A percentile compares a stretch with the other conserved stretches of the same genome.
Conservation (phyloP, 2,797 vertebrate species). For the Argentina silus region DNA sequence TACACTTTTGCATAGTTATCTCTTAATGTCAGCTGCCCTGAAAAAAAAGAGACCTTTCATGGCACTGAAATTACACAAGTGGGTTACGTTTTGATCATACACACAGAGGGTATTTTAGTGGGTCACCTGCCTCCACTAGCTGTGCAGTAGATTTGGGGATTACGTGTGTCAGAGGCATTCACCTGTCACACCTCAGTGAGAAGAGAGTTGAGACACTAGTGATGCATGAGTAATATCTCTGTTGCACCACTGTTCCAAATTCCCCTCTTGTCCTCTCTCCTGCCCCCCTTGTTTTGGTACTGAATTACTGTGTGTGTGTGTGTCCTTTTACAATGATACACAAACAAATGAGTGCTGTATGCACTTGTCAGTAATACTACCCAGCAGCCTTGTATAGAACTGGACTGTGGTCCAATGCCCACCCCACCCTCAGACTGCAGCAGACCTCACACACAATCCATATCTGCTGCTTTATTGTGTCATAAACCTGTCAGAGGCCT, state of each 20-base stretch:
- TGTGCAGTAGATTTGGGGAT: not conserved
- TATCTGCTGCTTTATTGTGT: conserved; percentile 36
- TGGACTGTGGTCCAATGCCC: conserved; percentile 12
- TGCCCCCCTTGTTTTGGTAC: not conserved
- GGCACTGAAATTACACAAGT: conserved; percentile 38
- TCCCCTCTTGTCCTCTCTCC: conserved; percentile 1
- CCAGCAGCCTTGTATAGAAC: not conserved
- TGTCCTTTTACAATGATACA: not conserved
- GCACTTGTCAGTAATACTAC: not conserved
- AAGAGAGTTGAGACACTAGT: conserved; percentile 40
- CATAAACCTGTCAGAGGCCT: conserved; percentile 48
- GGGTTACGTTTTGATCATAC: conserved; percentile 25
- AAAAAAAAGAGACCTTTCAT: conserved; percentile 19
- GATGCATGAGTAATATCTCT: no score
- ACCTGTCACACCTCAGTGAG: conserved; percentile 56
- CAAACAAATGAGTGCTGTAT: no score
- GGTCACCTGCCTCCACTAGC: not conserved
- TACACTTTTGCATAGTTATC: conserved; percentile 8
- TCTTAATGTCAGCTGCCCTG: conserved; percentile 29
- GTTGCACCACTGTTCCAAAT: not conserved
- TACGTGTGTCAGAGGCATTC: conserved; percentile 2
- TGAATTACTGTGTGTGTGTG: not conserved
- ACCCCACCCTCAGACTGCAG: conserved; percentile 20
- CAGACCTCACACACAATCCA: conserved; percentile 30
- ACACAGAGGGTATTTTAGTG: conserved; percentile 4